These are phyloP conservation scores for Pantala flavescens DNA, from an alignment of 1,140 invertebrate genomes.

Conservation along the genomic window DNA sequence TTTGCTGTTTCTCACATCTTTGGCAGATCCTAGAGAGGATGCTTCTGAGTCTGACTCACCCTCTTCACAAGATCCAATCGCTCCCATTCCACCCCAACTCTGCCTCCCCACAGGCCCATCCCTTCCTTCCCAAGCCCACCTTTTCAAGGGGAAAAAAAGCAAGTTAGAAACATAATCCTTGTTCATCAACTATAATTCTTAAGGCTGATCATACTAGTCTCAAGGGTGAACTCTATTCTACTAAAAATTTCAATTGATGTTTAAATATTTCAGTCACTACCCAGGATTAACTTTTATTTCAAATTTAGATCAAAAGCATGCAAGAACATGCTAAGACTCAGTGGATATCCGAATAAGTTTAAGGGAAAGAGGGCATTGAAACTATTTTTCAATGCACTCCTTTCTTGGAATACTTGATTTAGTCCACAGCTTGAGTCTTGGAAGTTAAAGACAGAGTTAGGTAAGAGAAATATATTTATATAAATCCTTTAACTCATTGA, in stretches of 20 bases:
- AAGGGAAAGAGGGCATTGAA: too few species aligned
- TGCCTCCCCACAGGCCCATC: neutral
- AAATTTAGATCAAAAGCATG: neutral
- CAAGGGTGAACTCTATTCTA: neutral
- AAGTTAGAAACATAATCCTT: neutral
- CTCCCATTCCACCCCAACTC: conserved; percentile 25
- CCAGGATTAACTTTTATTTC: neutral
- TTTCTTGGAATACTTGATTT: neutral
- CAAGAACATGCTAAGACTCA: neutral
- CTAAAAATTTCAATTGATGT: neutral
- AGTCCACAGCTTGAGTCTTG: neutral
- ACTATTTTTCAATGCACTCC: too few species aligned
- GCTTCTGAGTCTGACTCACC: conserved; percentile 48
- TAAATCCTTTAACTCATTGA: too few species aligned
- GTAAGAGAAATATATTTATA: too few species aligned
- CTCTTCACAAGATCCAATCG: conserved; percentile 41
- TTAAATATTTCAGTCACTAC: neutral
- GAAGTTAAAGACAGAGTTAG: neutral
- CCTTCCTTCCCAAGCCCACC: neutral
- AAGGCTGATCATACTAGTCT: neutral
- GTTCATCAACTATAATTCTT: neutral
- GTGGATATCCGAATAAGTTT: neutral
- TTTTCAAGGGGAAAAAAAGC: neutral
- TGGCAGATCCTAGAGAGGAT: conserved; percentile 32
- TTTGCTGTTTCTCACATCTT: neutral